Evolutionary conservation across 2,113 vertebrate species (phyloP).

Genomic region (Gavia stellata): DNA sequence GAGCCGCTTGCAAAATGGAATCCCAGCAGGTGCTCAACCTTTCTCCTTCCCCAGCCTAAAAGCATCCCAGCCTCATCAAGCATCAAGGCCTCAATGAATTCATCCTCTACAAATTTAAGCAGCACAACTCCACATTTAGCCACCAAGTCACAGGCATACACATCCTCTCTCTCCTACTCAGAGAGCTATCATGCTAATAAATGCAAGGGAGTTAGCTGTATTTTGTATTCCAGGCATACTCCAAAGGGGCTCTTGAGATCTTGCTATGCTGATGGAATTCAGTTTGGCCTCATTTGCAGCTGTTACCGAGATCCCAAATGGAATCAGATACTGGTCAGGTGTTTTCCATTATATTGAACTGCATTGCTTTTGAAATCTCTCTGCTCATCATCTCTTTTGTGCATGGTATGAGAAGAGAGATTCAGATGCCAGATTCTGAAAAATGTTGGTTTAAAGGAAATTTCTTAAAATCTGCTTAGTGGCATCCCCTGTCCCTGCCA

Average conservation of each 20-base stretch:
- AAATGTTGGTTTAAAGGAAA: not conserved
- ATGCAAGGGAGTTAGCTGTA: not conserved
- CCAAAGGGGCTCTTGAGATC: not conserved
- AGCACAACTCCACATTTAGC: not conserved
- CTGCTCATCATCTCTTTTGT: not conserved
- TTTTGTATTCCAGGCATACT: not conserved
- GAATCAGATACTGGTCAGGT: conserved; percentile 4
- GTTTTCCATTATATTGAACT: not conserved
- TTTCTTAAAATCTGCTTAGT: not conserved
- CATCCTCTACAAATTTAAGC: not conserved
- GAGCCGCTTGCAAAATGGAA: not conserved
- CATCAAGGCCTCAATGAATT: not conserved
- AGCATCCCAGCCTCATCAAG: not conserved
- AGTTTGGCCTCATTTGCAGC: not conserved
- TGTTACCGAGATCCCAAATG: not conserved
- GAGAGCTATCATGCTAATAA: not conserved
- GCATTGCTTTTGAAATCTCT: not conserved
- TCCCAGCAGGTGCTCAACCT: not conserved
- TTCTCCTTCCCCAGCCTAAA: not conserved
- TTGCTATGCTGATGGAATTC: not conserved
- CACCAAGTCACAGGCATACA: not conserved
- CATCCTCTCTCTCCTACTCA: not conserved
- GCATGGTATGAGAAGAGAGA: not conserved
- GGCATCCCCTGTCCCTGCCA: not conserved
- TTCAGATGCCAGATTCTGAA: not conserved